Conservation (phyloP, 2,113 vertebrate species). For the Tichodroma muraria region DNA sequence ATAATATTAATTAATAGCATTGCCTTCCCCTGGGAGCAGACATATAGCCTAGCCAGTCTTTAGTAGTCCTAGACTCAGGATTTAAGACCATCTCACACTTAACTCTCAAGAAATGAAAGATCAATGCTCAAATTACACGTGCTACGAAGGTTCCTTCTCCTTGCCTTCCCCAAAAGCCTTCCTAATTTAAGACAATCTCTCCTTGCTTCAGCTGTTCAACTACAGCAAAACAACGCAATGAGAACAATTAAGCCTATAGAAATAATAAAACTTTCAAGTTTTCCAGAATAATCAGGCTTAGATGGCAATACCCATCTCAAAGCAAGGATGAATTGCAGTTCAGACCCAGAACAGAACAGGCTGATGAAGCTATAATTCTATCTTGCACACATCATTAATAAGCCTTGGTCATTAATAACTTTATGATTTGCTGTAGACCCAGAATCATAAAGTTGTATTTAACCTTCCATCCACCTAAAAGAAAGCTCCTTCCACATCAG, state of each 20-base stretch:
- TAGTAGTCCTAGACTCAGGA: neutral
- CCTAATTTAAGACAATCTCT: neutral
- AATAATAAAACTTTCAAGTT: neutral
- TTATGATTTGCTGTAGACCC: neutral
- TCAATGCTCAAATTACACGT: neutral
- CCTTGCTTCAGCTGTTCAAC: neutral
- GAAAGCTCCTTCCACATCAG: neutral
- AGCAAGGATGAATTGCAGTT: neutral
- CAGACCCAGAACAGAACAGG: neutral
- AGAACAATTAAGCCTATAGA: neutral
- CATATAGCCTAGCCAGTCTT: neutral
- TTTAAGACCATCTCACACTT: neutral
- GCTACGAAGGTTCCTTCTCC: neutral
- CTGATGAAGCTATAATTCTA: neutral
- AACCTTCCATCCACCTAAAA: neutral
- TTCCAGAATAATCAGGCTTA: neutral
- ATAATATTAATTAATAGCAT: no score
- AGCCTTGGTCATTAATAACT: neutral
- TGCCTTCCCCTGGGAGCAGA: neutral
- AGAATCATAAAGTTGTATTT: neutral
- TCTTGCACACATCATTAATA: slow-evolving; percentile 1
- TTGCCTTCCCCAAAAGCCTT: neutral
- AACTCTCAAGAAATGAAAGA: neutral
- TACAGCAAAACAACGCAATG: neutral
- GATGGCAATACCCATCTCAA: neutral